Evolutionary conservation across 2,113 vertebrate species (phyloP), one percentile per base, ranked within the genome.

Genomic region (Pangasianodon gigas): DNA sequence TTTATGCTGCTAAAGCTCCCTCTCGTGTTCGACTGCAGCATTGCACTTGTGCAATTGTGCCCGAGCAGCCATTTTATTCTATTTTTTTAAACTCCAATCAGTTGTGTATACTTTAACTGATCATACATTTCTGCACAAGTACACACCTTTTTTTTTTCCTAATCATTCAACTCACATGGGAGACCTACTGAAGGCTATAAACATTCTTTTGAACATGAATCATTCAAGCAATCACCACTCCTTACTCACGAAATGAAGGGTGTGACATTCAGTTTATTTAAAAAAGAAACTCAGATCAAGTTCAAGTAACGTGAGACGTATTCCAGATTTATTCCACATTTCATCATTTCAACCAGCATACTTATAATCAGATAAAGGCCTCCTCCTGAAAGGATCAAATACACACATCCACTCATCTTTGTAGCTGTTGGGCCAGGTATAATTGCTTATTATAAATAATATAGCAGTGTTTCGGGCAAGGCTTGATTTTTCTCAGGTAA

Each of bases 321-420:
- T 74, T 87, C 69, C 24, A 14, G 37, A 58, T 65, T 10, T 14
- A 81, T n/a, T 65, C 1, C 54, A 82, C 58, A 80, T 51, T 48
- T 67, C 26, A 32, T 8, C 0, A 29, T 79, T 52, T 87, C 54
- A 48, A 19, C 24, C 11, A 56, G 86, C 87, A 18, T 82, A 77
- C 11, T 77, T 77, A 44, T 77, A 87, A 88, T 51, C 44, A 88
- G 58, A 81, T 88, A 79, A 51, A 48, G 18, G 26, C 74, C n/a
- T 67, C 32, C 62, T 88, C n/a, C 79, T 44, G 79, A 65, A 24
- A 54, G 29, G 52, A 29, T 51, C 77, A 52, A 11, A 83, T 9
- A 41, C 79, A 26, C 1, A 29, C 54, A 41, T 41, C 26, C 71
- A 46, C 67, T n/a, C 16, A 8, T 60, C 9, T 75, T 32, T 18